These are phyloP conservation scores for Cremastinae sp. DNA, from an alignment of 2,888 invertebrate genomes.

Conservation along the genomic window DNA sequence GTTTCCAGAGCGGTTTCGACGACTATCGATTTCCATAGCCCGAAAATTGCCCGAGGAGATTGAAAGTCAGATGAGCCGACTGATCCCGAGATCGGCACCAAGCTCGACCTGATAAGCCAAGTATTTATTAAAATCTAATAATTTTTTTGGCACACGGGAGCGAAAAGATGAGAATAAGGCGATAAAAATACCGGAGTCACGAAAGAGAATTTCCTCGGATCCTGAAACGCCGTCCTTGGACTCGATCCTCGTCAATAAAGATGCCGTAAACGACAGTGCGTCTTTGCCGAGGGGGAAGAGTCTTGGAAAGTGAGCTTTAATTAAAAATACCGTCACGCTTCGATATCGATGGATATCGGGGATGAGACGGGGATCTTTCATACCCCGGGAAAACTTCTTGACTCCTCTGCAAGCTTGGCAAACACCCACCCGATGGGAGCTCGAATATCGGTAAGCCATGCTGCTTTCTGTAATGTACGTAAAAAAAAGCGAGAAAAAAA, in stretches of 20 bases:
- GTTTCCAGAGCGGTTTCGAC: too few species aligned
- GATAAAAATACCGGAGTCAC: not conserved
- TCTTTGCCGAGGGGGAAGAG: not conserved
- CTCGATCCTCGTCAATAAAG: constrained; percentile 44
- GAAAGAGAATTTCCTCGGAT: not conserved
- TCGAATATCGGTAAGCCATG: not conserved
- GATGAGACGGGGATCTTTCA: constrained; percentile 30
- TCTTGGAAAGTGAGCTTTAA: constrained; percentile 62
- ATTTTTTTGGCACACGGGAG: too few species aligned
- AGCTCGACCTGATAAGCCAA: too few species aligned
- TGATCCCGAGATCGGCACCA: too few species aligned
- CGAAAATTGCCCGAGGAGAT: not conserved
- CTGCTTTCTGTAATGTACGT: too few species aligned
- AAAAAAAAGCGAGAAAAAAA: too few species aligned
- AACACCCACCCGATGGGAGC: not conserved
- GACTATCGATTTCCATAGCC: too few species aligned
- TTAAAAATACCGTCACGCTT: constrained; percentile 75
- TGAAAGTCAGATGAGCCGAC: too few species aligned
- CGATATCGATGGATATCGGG: constrained; percentile 67
- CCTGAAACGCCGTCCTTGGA: constrained; percentile 20
- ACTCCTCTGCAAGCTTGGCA: not conserved
- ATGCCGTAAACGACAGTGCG: constrained; percentile 13
- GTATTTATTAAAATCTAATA: too few species aligned
- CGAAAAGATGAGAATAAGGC: constrained; percentile 4
- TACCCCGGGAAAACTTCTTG: not conserved